Percentiles rank a stretch among this genome's conserved stretches.
These are phyloP conservation scores for Aulostomus chinensis DNA, from an alignment of 2,797 vertebrate species.

Conservation along the genomic window DNA sequence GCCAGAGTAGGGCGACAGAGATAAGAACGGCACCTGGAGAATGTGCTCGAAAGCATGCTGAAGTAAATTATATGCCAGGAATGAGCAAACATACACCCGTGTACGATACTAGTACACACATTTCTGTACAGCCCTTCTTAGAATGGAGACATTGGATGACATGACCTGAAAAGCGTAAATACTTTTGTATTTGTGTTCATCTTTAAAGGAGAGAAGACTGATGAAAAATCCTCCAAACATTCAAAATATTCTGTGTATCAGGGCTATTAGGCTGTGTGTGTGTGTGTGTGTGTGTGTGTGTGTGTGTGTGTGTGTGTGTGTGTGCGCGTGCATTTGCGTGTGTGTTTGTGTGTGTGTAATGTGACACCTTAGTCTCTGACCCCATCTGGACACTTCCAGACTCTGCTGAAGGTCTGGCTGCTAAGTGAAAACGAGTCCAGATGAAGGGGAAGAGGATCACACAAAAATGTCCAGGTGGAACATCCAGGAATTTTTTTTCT, in stretches of 20 bases:
- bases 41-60: conserved; percentile 36
- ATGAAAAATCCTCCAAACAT: conserved; percentile 9
- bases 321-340: conserved; percentile 4
- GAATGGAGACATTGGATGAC: conserved; percentile 4
- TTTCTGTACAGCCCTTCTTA: not conserved
- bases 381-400: conserved; percentile 62
- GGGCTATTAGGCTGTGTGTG: not conserved
- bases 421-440: conserved; percentile 44
- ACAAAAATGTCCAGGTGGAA: too few relatives aligned
- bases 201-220: conserved; percentile 1
- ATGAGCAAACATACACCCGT: conserved; percentile 19
- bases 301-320: conserved; percentile 9
- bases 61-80: conserved; percentile 29
- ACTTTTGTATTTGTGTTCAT: not conserved
- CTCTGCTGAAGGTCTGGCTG: conserved; percentile 26
- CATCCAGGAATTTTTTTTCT: too few relatives aligned
- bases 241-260: conserved; percentile 2
- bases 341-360: conserved; percentile 39
- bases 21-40: conserved; percentile 69
- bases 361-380: conserved; percentile 55
- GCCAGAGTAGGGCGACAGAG: conserved; percentile 42
- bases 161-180: conserved; percentile 11
- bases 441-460: conserved; percentile 32
- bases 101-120: not conserved
- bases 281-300: conserved; percentile 6